Percentiles rank a stretch among this genome's conserved stretches.
phyloP scores from a whole-genome alignment of 2,113 vertebrate species.

The Nothoprocta pentlandii region DNA sequence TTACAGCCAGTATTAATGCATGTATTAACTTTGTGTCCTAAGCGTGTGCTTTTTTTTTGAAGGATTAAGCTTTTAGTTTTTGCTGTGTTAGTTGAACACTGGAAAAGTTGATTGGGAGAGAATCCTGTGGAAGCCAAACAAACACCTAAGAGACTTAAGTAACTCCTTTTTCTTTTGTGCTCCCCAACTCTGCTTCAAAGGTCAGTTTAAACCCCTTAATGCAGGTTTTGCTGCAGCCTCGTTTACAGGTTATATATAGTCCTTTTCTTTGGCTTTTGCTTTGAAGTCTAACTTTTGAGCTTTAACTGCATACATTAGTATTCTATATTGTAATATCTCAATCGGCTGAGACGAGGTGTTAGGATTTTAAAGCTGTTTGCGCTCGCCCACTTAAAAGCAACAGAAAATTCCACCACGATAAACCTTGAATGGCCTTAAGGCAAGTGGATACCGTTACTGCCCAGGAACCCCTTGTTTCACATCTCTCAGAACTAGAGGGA shows the following conservation, averaged over 20 bases:
- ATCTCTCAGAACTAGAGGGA: neutral
- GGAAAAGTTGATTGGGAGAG: neutral
- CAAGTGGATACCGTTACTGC: neutral
- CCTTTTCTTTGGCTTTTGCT: neutral
- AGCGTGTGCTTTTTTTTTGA: neutral
- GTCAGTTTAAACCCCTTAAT: neutral
- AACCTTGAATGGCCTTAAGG: neutral
- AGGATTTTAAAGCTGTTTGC: constrained; percentile 16
- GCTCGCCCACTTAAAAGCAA: neutral
- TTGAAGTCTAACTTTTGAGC: constrained; percentile 18
- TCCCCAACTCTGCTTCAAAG: neutral
- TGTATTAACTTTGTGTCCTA: neutral
- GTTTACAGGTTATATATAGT: neutral
- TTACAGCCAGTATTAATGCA: neutral
- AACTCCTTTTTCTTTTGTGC: neutral
- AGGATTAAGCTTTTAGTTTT: neutral
- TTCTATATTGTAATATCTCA: neutral
- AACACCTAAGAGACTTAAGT: neutral
- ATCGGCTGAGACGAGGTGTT: neutral
- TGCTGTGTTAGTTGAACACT: no score
- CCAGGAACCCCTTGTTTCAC: neutral
- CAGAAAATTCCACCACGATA: neutral
- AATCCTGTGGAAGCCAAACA: neutral
- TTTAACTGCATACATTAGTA: neutral
- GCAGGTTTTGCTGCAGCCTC: neutral